Conservation (phyloP, 2,888 invertebrate species). For the Caenorhabditis sulstoni region DNA sequence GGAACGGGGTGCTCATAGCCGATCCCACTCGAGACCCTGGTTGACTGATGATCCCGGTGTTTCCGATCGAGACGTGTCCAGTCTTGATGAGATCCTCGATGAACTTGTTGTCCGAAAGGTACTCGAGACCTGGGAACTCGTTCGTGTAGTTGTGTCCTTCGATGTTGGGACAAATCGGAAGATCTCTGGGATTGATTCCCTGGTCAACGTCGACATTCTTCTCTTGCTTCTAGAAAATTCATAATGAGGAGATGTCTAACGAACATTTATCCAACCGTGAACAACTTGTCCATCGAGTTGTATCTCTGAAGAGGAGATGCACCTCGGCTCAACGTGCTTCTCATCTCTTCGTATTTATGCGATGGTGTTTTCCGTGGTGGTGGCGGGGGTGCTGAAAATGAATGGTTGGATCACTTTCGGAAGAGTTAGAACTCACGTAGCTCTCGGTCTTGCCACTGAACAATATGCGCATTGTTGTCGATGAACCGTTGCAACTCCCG, state of each 20-base stretch:
- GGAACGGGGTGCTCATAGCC: slow-evolving; percentile 45
- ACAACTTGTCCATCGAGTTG: slow-evolving; percentile 46
- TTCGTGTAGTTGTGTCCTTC: slow-evolving; percentile 62
- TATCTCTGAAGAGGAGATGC: slow-evolving; percentile 51
- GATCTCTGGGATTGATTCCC: slow-evolving; percentile 49
- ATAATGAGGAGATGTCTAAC: background rate
- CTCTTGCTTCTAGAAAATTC: slow-evolving; percentile 29
- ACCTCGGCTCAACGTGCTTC: slow-evolving; percentile 59
- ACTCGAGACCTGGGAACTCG: slow-evolving; percentile 68
- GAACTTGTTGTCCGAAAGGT: slow-evolving; percentile 61
- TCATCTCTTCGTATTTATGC: slow-evolving; percentile 55
- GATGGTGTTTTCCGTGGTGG: slow-evolving; percentile 43
- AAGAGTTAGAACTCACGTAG: slow-evolving; percentile 29
- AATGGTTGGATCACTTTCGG: background rate
- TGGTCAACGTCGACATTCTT: slow-evolving; percentile 42
- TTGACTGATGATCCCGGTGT: slow-evolving; percentile 55
- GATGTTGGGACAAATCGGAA: slow-evolving; percentile 59
- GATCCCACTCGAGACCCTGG: slow-evolving; percentile 54
- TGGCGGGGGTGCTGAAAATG: slow-evolving; percentile 32
- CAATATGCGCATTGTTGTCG: slow-evolving; percentile 67
- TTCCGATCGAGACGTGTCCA: slow-evolving; percentile 52
- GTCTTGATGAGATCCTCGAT: slow-evolving; percentile 60
- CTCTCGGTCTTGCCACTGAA: slow-evolving; percentile 66
- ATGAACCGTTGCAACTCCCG: slow-evolving; percentile 70
- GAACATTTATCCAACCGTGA: slow-evolving; percentile 10